Evolutionary conservation across 2,797 vertebrate genomes (phyloP), one percentile per base, ranked within the genome.

Genomic region (Enteromius viviparus): DNA sequence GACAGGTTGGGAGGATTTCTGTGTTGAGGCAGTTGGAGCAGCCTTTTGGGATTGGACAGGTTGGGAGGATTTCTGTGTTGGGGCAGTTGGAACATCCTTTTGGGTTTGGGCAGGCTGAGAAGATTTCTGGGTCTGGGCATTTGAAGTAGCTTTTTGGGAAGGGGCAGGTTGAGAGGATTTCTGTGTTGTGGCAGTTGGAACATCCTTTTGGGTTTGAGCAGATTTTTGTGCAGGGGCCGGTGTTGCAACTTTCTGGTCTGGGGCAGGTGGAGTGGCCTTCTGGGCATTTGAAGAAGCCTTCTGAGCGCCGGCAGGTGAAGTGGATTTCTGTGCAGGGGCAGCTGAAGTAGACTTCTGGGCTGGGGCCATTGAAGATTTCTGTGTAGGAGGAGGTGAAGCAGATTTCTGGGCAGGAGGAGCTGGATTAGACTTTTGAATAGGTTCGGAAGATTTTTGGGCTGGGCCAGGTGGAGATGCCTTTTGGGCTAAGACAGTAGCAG

Each of bases 381-480:
- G 77, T 0, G 21, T n/a, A 17, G 29, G 29, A n/a, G 77, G 21
- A 37, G 77, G 10, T 65, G 1, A 14, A 51, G 19, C 19, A n/a
- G 76, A 8, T 34, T 78, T 78, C 6, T 78, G 45, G 0, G 76
- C 14, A 19, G 26, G 7, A 76, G 87, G 76, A 21, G 75, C 55
- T 26, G 70, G 4, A 64, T 80, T 82, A 55, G 84, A 87, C 66
- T 93, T 86, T 4, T 34, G 51, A 1, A 32, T 58, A 47, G 89
- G 74, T 71, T 29, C 7, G 11, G 87, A 83, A 23, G 89, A 87
- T 53, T 90, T 89, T 3, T 74, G 0, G 29, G 49, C 12, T 9
- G 32, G 78, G 11, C 11, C 2, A 64, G 90, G 91, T 94, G 70
- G 89, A 87, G 90, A 77, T 37, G 93, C 19, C n/a, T 74, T 81